phyloP scores from a whole-genome alignment of 2,888 invertebrate species.

The Troilus luridus region DNA sequence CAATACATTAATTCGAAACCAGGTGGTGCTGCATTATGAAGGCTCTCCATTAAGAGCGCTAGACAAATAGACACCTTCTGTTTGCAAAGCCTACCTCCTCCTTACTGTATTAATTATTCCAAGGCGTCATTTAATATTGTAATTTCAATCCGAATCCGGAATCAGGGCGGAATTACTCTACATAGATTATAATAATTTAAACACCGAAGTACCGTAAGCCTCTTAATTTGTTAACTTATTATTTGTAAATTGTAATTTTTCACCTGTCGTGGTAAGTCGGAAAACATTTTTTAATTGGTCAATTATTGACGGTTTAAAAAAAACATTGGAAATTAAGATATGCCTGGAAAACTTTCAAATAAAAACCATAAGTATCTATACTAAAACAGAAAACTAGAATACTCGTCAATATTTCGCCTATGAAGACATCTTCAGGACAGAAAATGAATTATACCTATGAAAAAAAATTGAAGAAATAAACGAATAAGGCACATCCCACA shows the following conservation, averaged over 20 bases:
- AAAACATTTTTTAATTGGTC: too few species aligned
- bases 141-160: conserved; percentile 45
- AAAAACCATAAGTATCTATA: too few species aligned
- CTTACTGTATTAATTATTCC: conserved; percentile 42
- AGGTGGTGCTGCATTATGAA: conserved; percentile 27
- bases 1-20: conserved; percentile 13
- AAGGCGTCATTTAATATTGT: conserved; percentile 41
- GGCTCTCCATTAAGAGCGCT: conserved; percentile 10
- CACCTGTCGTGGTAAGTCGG: too few species aligned
- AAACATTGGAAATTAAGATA: background rate
- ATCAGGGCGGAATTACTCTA: conserved; percentile 42
- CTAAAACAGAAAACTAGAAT: too few species aligned
- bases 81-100: background rate
- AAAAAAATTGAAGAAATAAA: too few species aligned
- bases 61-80: conserved; percentile 48
- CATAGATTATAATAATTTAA: conserved; percentile 47
- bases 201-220: background rate
- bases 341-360: too few species aligned
- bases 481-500: too few species aligned
- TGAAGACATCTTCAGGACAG: too few species aligned
- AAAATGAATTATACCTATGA: too few species aligned
- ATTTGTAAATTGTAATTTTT: background rate
- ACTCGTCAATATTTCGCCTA: too few species aligned
- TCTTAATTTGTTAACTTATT: background rate
- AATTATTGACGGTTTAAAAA: too few species aligned